Percentiles rank a stretch among this genome's conserved stretches.
Conservation (phyloP, 2,888 invertebrate genomes). For the Caradrina kadenii region DNA sequence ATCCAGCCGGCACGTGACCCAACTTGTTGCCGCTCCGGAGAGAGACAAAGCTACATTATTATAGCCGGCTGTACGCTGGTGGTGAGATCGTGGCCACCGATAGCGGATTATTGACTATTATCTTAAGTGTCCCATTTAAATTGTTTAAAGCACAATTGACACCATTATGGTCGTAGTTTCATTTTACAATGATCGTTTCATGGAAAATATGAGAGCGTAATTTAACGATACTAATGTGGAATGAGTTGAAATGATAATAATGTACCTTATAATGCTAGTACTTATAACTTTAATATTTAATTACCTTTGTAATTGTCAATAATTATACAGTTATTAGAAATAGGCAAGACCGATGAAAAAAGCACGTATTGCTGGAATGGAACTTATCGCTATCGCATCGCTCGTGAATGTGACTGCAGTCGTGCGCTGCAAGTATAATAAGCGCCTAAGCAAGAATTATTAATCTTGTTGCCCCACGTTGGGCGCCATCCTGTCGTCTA, state of each 20-base stretch:
- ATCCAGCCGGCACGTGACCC: conserved; percentile 87
- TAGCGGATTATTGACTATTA: conserved; percentile 65
- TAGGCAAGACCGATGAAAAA: not conserved
- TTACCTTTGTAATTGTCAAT: no score
- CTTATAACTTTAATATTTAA: no score
- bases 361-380: not conserved
- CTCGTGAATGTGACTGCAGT: conserved; percentile 57
- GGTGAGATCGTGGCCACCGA: conserved; percentile 58
- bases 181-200: conserved; percentile 36
- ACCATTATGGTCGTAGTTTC: conserved; percentile 49
- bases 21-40: conserved; percentile 86
- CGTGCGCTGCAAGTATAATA: conserved; percentile 69
- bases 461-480: conserved; percentile 75
- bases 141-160: conserved; percentile 58
- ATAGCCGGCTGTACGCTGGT: conserved; percentile 64
- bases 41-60: conserved; percentile 71
- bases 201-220: not conserved
- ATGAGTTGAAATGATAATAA: not conserved
- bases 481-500: conserved; percentile 75
- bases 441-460: conserved; percentile 71
- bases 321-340: not conserved
- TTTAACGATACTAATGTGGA: not conserved
- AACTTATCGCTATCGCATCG: conserved; percentile 48
- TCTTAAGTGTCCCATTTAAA: conserved; percentile 58
- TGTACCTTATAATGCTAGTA: not conserved